phyloP scores from a whole-genome alignment of 1,140 invertebrate species.

The Scaptomyza montana region DNA sequence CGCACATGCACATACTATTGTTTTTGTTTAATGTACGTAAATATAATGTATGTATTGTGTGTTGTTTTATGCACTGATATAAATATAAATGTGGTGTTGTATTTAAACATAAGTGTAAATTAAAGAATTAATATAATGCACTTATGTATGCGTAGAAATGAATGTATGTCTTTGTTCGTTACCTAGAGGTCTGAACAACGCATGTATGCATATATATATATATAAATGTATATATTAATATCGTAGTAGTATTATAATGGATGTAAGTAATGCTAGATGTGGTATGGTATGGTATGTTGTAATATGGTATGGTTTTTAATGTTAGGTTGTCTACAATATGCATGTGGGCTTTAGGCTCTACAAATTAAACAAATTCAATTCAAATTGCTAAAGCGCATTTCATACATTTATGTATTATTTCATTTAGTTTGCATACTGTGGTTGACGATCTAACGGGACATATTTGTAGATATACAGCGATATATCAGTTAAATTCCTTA shows the following conservation, averaged over 20 bases:
- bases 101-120: slow-evolving; percentile 5
- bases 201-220: not conserved
- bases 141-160: slow-evolving; percentile 31
- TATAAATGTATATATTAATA: slow-evolving; percentile 19
- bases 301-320: slow-evolving; percentile 9
- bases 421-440: slow-evolving; percentile 15
- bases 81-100: slow-evolving; percentile 3
- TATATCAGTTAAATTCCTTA: slow-evolving; percentile 22
- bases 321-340: slow-evolving; percentile 30
- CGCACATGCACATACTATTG: slow-evolving; percentile 1
- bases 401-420: slow-evolving; percentile 35
- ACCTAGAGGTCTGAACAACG: slow-evolving; percentile 24
- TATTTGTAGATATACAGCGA: slow-evolving; percentile 32
- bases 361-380: slow-evolving; percentile 14
- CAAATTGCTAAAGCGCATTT: slow-evolving; percentile 21
- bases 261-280: slow-evolving; percentile 25
- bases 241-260: slow-evolving; percentile 34
- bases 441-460: slow-evolving; percentile 16
- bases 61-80: slow-evolving; percentile 1
- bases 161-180: slow-evolving; percentile 34
- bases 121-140: slow-evolving; percentile 22
- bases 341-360: slow-evolving; percentile 12
- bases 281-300: not conserved
- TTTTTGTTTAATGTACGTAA: slow-evolving; percentile 4
- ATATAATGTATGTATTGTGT: slow-evolving; percentile 3